These are phyloP conservation scores for Melieria omissa DNA, from an alignment of 2,888 invertebrate species.

Conservation along the genomic window DNA sequence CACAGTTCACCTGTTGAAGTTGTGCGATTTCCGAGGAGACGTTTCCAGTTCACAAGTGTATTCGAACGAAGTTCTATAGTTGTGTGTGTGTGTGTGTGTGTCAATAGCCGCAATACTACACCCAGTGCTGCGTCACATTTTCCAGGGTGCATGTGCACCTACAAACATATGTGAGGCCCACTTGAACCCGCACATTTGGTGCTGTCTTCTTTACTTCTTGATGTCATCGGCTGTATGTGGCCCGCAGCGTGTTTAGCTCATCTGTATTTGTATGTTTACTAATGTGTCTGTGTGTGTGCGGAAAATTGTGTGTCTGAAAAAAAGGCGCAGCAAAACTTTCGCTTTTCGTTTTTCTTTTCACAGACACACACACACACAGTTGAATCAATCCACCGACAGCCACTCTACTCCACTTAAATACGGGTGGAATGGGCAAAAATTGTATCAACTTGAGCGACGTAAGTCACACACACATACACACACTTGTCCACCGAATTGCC, in stretches of 20 bases:
- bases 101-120: conserved; percentile 21
- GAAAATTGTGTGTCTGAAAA: conserved; percentile 36
- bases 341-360: conserved; percentile 13
- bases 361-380: not conserved
- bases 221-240: conserved; percentile 37
- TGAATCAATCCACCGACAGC: too few species aligned
- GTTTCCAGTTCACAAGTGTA: conserved; percentile 7
- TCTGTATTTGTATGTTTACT: conserved; percentile 1
- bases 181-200: too few species aligned
- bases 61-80: conserved; percentile 27
- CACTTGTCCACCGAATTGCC: too few species aligned
- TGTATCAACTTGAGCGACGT: too few species aligned
- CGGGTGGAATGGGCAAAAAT: too few species aligned
- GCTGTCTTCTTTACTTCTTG: conserved; percentile 31
- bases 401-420: too few species aligned
- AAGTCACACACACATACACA: too few species aligned
- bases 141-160: not conserved
- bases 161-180: not conserved
- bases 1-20: too few species aligned
- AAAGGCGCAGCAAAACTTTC: conserved; percentile 29
- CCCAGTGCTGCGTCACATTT: conserved; percentile 47
- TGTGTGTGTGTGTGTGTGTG: conserved; percentile 16
- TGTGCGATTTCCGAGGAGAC: too few species aligned
- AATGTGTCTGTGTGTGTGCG: conserved; percentile 31
- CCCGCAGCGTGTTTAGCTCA: conserved; percentile 23